Evolutionary conservation across 2,113 vertebrate species (phyloP), one percentile per base, ranked within the genome.

Genomic region (Cacatua alba): DNA sequence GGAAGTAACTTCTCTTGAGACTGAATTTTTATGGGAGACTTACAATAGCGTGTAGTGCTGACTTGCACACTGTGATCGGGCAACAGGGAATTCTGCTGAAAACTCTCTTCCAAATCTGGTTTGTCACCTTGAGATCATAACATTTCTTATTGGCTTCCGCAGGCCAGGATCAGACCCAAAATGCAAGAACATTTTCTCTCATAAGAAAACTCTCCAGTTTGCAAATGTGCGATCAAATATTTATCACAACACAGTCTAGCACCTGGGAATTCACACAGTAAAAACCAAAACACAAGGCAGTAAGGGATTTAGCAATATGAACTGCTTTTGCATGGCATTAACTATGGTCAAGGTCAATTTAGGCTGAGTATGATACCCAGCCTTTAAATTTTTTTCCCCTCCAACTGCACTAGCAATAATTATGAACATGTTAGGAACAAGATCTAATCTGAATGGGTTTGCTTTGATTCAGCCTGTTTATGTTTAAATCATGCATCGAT

Each of bases 381-480:
- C 43, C 49, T 52, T 92, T 65, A 92, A 14, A 18, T 41, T 70
- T 84, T 84, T 62, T 23, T 10, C 39, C 21, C 48, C 17, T 64
- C n/a, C 76, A 76, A 83, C 0, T 91, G 55, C 90, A 88, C 64
- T 67, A 95, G 65, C 71, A 92, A 60, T 92, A 82, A 94, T 91
- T 92, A 85, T 41, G 71, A 94, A 89, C 53, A 59, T n/a, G 17
- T 85, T 92, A 95, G 94, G 89, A 97, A 83, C 20, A 68, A 79
- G 63, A 69, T 82, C 80, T 86, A 84, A 71, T 89, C 79, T 71
- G 86, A 95, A 95, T 19, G 28, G 41, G 41, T 60, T 87, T 95
- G 15, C 41, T 95, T 76, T 82, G 46, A 94, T 95, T 96, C 72
- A 60, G 69, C 67, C 75, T 90, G 77, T 81, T 96, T 97, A 83